Conservation (phyloP, 2,888 invertebrate genomes). For the Agrochola lota region DNA sequence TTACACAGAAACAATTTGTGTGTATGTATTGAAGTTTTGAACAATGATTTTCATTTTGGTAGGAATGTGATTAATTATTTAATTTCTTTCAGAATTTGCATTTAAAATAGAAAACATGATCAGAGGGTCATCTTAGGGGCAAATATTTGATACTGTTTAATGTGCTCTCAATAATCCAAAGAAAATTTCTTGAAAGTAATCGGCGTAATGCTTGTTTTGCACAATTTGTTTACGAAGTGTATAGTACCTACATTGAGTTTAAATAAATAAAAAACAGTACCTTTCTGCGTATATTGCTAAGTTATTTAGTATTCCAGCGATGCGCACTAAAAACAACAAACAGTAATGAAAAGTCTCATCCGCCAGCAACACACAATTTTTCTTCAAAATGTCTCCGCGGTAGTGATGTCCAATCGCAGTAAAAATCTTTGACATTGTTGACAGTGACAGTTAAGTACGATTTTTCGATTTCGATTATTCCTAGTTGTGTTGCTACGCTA, state of each 20-base stretch:
- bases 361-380: neutral
- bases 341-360: neutral
- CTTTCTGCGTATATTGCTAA: constrained; percentile 20
- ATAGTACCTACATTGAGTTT: neutral
- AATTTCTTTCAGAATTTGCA: neutral
- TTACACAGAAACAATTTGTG: neutral
- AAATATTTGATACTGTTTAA: neutral
- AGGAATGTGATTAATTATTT: neutral
- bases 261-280: constrained; percentile 11
- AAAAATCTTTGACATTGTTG: neutral
- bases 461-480: neutral
- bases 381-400: constrained; percentile 16
- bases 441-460: constrained; percentile 15
- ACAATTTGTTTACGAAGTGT: neutral
- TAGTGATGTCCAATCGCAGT: constrained; percentile 16
- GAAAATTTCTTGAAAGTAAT: constrained; percentile 6
- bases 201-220: constrained; percentile 15
- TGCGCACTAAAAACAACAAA: constrained; percentile 14
- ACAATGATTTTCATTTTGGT: constrained; percentile 5
- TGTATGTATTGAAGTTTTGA: neutral
- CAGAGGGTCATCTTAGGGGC: neutral
- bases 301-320: neutral
- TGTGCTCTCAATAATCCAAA: neutral
- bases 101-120: too few relatives aligned
- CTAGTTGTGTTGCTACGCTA: neutral